A percentile compares a stretch with the other conserved stretches of the same genome.
These are phyloP conservation scores for Spongilla lacustris DNA, from an alignment of 37 sponge, comb jelly and placozoan genomes.

Conservation along the genomic window DNA sequence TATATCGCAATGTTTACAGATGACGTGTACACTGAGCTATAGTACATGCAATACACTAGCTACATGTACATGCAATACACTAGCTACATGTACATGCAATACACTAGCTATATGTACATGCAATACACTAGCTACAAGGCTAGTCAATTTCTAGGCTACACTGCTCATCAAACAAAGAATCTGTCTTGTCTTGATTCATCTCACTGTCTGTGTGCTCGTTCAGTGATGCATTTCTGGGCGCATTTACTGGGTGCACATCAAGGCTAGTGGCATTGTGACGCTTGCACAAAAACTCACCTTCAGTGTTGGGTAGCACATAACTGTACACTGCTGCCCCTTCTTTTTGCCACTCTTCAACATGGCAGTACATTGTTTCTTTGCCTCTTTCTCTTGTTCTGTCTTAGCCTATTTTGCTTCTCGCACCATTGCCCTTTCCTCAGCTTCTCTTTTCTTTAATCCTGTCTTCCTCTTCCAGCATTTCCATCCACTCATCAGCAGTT, in stretches of 20 bases:
- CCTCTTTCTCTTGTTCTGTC: neutral
- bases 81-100: neutral
- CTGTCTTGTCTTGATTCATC: neutral
- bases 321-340: neutral
- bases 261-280: neutral
- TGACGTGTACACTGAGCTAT: too few relatives aligned
- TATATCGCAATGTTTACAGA: too few relatives aligned
- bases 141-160: neutral
- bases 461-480: neutral
- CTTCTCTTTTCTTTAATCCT: neutral
- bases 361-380: neutral
- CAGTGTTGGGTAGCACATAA: neutral
- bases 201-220: neutral
- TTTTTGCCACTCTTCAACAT: neutral
- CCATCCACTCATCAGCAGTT: slow-evolving; percentile 1
- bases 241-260: neutral
- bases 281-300: neutral
- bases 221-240: too few relatives aligned
- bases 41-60: too few relatives aligned
- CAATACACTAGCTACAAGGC: neutral
- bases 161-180: neutral
- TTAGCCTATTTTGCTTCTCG: neutral
- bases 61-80: too few relatives aligned
- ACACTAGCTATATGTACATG: neutral
- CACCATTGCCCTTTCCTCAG: slow-evolving; percentile 1